Evolutionary conservation across 2,888 invertebrate genomes (phyloP).

Genomic region (Eilema griseolum): DNA sequence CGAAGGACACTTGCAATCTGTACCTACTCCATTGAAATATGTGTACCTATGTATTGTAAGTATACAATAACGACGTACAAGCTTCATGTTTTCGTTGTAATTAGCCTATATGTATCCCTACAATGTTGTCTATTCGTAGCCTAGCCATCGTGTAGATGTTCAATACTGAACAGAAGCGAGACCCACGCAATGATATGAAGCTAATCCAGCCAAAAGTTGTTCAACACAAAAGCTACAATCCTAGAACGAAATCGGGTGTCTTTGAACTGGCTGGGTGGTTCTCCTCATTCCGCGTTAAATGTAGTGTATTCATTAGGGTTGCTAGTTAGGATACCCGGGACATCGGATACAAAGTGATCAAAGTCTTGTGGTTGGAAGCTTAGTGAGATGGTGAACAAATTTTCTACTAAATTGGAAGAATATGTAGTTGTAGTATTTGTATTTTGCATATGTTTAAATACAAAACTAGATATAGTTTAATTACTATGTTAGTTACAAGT

Average conservation of each 20-base stretch:
- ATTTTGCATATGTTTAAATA: neutral
- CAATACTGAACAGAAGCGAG: constrained; percentile 11
- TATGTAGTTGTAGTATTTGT: neutral
- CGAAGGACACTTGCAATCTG: too few relatives aligned
- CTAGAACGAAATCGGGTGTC: constrained; percentile 16
- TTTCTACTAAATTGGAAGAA: neutral
- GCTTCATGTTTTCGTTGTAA: neutral
- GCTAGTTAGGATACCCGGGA: constrained; percentile 19
- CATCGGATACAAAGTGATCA: constrained; percentile 30
- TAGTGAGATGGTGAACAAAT: neutral
- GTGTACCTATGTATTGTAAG: too few relatives aligned
- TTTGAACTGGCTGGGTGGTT: constrained; percentile 17
- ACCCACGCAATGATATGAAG: constrained; percentile 19
- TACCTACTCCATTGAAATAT: too few relatives aligned
- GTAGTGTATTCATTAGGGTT: constrained; percentile 26
- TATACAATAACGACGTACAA: neutral
- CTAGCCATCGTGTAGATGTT: neutral
- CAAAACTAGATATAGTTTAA: neutral
- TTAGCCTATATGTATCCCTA: neutral
- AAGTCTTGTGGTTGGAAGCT: constrained; percentile 34
- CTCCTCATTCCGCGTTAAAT: constrained; percentile 24
- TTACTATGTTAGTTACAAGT: neutral
- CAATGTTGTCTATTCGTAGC: neutral
- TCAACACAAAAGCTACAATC: constrained; percentile 21
- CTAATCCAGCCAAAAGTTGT: constrained; percentile 23